phyloP scores from a whole-genome alignment of 2,113 vertebrate species.

The Sarotherodon lohbergeri region DNA sequence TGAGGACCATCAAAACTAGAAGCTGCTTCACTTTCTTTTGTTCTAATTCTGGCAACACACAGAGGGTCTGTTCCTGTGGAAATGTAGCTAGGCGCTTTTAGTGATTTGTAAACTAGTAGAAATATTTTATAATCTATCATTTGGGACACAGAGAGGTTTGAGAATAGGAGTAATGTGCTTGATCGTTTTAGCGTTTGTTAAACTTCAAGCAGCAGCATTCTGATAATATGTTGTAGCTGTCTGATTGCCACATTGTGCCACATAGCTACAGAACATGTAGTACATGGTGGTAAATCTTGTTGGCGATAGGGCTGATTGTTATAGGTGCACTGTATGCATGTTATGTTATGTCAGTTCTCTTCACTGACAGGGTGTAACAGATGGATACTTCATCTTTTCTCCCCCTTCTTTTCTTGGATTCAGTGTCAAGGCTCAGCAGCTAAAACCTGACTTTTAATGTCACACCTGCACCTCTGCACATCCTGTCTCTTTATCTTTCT shows the following conservation, averaged over 20 bases:
- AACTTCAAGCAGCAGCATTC: too few relatives aligned
- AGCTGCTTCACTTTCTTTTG: neutral
- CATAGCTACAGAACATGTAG: neutral
- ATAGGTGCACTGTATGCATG: neutral
- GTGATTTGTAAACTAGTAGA: neutral
- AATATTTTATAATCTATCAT: neutral
- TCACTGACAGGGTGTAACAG: neutral
- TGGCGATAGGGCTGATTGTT: neutral
- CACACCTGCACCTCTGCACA: neutral
- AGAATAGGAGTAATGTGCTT: neutral
- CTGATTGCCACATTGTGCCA: too few relatives aligned
- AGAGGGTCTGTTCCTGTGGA: neutral
- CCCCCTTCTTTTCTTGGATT: neutral
- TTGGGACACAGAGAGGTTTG: neutral
- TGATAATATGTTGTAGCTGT: neutral
- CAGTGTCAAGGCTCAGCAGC: slow-evolving; percentile 7
- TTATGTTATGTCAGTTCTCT: neutral
- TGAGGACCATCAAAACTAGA: neutral
- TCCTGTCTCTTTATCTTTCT: neutral
- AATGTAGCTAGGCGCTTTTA: neutral
- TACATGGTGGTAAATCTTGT: neutral
- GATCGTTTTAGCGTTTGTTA: neutral
- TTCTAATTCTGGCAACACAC: neutral
- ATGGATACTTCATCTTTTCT: neutral
- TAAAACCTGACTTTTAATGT: neutral